phyloP scores from a whole-genome alignment of 2,113 vertebrate genomes.

The Tinamus guttatus region DNA sequence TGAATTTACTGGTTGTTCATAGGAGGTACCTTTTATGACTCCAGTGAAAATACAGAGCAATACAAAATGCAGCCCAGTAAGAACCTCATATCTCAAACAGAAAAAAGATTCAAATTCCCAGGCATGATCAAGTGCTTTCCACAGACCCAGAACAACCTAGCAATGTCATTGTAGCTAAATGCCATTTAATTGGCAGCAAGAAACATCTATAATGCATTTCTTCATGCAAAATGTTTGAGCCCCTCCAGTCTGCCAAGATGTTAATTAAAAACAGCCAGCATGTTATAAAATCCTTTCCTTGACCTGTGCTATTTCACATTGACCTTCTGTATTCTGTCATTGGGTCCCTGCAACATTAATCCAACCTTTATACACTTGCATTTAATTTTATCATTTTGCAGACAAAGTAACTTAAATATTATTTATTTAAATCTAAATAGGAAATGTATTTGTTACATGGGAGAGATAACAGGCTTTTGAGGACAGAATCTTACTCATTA shows the following conservation, averaged over 20 bases:
- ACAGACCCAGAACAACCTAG: conserved; percentile 63
- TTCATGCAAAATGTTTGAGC: conserved; percentile 61
- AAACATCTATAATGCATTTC: conserved; percentile 53
- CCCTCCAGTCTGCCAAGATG: conserved; percentile 57
- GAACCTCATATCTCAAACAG: conserved; percentile 12
- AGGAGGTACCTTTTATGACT: background rate
- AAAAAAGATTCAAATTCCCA: conserved; percentile 57
- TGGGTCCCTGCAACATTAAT: conserved; percentile 29
- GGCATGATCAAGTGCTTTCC: conserved; percentile 32
- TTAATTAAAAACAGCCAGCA: conserved; percentile 61
- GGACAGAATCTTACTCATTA: conserved; percentile 9
- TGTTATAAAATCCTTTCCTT: conserved; percentile 55
- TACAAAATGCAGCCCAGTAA: conserved; percentile 28
- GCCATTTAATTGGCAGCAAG: conserved; percentile 66
- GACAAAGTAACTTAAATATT: background rate
- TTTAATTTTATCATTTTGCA: conserved; percentile 12
- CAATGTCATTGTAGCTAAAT: conserved; percentile 61
- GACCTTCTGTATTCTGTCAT: conserved; percentile 49
- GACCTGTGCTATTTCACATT: conserved; percentile 57
- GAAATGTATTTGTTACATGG: background rate
- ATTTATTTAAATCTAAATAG: conserved; percentile 29
- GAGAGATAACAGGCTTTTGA: conserved; percentile 25
- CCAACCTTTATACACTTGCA: conserved; percentile 22
- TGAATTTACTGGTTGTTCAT: background rate
- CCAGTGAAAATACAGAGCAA: background rate